phyloP scores from a whole-genome alignment of 2,113 vertebrate species.

The Chascanopsetta lugubris region DNA sequence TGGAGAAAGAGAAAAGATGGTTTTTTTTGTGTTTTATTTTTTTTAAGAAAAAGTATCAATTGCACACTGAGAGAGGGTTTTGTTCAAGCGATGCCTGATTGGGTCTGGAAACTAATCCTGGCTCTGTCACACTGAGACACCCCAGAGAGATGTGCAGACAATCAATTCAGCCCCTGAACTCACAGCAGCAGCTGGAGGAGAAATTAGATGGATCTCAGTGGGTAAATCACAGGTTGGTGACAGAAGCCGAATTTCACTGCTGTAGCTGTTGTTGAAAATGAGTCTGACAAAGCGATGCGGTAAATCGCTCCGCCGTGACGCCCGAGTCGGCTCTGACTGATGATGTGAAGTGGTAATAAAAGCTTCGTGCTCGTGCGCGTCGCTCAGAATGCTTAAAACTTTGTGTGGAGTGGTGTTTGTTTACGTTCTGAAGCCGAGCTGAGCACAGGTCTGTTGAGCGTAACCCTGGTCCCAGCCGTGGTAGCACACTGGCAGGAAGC shows the following conservation, averaged over 20 bases:
- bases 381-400: not conserved
- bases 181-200: constrained; percentile 22
- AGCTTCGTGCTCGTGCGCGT: not conserved
- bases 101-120: constrained; percentile 35
- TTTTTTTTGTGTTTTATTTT: too few species aligned
- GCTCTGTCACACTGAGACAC: constrained; percentile 37
- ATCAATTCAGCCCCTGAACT: constrained; percentile 35
- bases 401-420: not conserved
- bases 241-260: not conserved
- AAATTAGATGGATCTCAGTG: constrained; percentile 36
- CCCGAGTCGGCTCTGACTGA: not conserved
- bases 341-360: not conserved
- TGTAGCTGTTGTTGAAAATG: constrained; percentile 15
- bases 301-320: constrained; percentile 9
- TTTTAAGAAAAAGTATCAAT: too few species aligned
- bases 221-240: constrained; percentile 33
- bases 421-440: constrained; percentile 75
- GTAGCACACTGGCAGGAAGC: constrained; percentile 76
- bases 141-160: constrained; percentile 1
- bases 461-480: constrained; percentile 50
- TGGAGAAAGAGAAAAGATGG: constrained; percentile 45
- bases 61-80: constrained; percentile 17
- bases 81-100: constrained; percentile 28
- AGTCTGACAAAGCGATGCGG: not conserved
- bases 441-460: constrained; percentile 64